Evolutionary conservation across 2,888 invertebrate species (phyloP), one percentile per base, ranked within the genome.

Genomic region (Barypeithes pellucidus): DNA sequence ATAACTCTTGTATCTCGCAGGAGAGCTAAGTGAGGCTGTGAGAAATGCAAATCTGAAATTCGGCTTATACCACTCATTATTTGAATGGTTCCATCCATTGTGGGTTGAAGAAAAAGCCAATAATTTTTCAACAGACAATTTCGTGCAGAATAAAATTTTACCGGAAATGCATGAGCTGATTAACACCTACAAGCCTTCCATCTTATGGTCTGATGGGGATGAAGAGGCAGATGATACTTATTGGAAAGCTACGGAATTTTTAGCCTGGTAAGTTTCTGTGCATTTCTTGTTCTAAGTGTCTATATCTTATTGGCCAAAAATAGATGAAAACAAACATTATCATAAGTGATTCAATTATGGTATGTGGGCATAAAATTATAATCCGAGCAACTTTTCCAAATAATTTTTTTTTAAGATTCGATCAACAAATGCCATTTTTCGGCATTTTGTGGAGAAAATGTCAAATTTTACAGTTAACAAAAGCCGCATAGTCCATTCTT

Each of bases 131-230:
- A 90, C 91, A 2, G 88, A 90, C 33, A 85, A 89, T 47, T 97
- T 93, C 84, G 92, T 93, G 0, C 85, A 88, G 5, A 87, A 89
- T 2, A 95, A 96, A 85, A 87, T 92, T n/a, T 86, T 92, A 77
- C 95, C 95, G 0, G 97, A 97, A 85, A 88, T 97, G 81, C 89
- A 90, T 75, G 96, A 97, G 82, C 82, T 96, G 60, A 88, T 95
- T 22, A 84, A 89, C 71, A 87, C 87, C 72, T 94, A 94, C 80
- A 83, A 89, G 71, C 94, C 94, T 0, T 94, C 95, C 33, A 88
- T 98, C 0, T 85, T 98, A 14, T 98, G 97, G 97, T 93, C 96
- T 0, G 98, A 98, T 85, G 98, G 98, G 0, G 98, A 97, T 79
- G 97, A 97, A 96, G 97, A 96, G 83, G 94, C 95, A 0, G 85